A percentile compares a stretch with the other conserved stretches of the same genome.
Conservation (phyloP, 2,113 vertebrate genomes). For the Saguinus imperator region DNA sequence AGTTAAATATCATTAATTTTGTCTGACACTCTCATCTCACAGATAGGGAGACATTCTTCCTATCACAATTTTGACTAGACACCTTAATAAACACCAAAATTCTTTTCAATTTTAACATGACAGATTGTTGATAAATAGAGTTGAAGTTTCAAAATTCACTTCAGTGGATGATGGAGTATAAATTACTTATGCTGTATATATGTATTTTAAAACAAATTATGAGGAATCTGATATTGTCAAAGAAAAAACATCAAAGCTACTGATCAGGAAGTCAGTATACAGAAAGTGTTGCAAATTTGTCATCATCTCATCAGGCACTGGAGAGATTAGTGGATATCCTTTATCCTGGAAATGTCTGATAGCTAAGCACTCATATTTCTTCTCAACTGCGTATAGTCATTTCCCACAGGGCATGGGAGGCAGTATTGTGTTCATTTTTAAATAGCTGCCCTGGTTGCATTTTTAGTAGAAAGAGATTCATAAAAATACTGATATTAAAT, state of each 20-base stretch:
- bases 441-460: conserved; percentile 45
- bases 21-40: neutral
- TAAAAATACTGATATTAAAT: conserved; percentile 54
- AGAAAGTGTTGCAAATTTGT: conserved; percentile 45
- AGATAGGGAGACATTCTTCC: neutral
- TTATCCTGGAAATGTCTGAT: conserved; percentile 56
- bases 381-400: conserved; percentile 40
- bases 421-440: conserved; percentile 50
- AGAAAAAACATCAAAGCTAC: conserved; percentile 46
- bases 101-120: conserved; percentile 55
- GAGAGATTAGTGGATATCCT: conserved; percentile 50
- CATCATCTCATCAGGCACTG: conserved; percentile 32
- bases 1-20: conserved; percentile 29
- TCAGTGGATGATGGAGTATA: conserved; percentile 48
- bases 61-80: conserved; percentile 45
- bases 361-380: conserved; percentile 44
- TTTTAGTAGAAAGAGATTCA: conserved; percentile 56
- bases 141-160: conserved; percentile 55
- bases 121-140: conserved; percentile 61
- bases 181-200: conserved; percentile 44
- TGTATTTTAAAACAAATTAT: conserved; percentile 49
- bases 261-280: conserved; percentile 46
- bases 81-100: conserved; percentile 60
- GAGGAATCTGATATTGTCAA: conserved; percentile 46
- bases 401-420: conserved; percentile 33